Conservation (phyloP, 2,113 vertebrate species). For the Onychostoma macrolepis region DNA sequence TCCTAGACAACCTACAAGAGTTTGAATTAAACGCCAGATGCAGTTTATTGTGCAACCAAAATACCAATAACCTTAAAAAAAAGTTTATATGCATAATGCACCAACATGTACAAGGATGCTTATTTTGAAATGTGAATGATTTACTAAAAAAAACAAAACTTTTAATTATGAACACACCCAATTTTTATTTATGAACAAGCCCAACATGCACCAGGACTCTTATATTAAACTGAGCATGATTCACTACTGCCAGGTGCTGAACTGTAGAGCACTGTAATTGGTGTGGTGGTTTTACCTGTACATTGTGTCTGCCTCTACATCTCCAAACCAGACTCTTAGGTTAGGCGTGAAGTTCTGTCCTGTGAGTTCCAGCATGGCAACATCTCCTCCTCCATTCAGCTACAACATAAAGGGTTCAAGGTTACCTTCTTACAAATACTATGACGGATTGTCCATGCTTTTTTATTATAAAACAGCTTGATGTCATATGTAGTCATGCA, state of each 20-base stretch:
- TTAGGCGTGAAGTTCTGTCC: slow-evolving; percentile 98
- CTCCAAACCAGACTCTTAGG: slow-evolving; percentile 97
- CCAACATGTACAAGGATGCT: no score
- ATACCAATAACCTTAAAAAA: background rate
- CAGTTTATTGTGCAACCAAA: background rate
- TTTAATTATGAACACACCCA: no score
- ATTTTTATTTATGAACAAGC: no score
- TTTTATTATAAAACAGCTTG: background rate
- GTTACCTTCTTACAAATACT: background rate
- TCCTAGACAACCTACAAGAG: background rate
- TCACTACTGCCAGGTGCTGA: background rate
- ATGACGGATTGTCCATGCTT: background rate
- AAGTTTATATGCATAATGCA: background rate
- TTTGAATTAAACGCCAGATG: background rate
- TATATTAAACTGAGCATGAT: background rate
- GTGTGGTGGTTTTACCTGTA: slow-evolving; percentile 81
- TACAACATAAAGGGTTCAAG: slow-evolving; percentile 55
- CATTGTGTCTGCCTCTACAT: slow-evolving; percentile 98
- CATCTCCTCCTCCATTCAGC: slow-evolving; percentile 95
- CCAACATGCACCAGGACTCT: background rate
- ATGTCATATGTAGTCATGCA: background rate
- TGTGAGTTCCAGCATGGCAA: slow-evolving; percentile 97
- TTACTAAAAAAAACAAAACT: no score
- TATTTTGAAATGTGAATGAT: no score
- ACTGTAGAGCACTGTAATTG: background rate